Base-by-base conservation (phyloP, 2,888 invertebrate genomes). In the Eilema griseolum region DNA sequence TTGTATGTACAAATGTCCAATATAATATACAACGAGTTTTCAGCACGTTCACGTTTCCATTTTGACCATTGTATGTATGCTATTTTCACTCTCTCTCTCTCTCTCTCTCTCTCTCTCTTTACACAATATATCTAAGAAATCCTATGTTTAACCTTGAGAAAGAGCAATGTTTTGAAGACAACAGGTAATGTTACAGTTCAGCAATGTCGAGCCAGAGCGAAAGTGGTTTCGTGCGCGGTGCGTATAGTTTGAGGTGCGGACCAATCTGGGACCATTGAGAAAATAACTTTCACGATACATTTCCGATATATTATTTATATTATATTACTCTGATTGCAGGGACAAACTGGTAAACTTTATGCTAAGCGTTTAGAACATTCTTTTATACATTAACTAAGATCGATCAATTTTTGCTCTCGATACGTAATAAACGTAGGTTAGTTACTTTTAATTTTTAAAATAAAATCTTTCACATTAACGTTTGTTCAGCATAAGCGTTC, bases 231-330 rank as follows among this genome's bases (percentile, higher is more conserved):
- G 89, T 90, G 90, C 89, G 88, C 88, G 85, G 89, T 90, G 89
- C 89, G 88, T 88, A 86, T 84, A 79, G 77, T 77, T 83, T 82
- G 83, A 88, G 86, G 85, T 83, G 86, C 89, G 84, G 86, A 80
- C 88, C 83, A 85, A 88, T 86, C 91, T 89, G 88, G 87, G 88
- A 87, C 89, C 86, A 88, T 86, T 90, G 93, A 92, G 93, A 94
- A 93, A 93, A 92, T 93, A 90, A 94, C 95, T 95, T 95, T 95
- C 95, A 92, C 95, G 91, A 86, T 91, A 92, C 88, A 89, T 91
- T 93, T 93, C 92, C 93, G 88, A 88, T 87, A 85, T 88, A n/a
- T n/a, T n/a, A n/a, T n/a, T n/a, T n/a, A n/a, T n/a, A n/a, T n/a
- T n/a, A n/a, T 87, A 89, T 83, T 84, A 86, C 82, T 86, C 75